Percentiles rank a stretch among this genome's conserved stretches.
phyloP scores from a whole-genome alignment of 2,888 invertebrate genomes.

The Theretra japonica region DNA sequence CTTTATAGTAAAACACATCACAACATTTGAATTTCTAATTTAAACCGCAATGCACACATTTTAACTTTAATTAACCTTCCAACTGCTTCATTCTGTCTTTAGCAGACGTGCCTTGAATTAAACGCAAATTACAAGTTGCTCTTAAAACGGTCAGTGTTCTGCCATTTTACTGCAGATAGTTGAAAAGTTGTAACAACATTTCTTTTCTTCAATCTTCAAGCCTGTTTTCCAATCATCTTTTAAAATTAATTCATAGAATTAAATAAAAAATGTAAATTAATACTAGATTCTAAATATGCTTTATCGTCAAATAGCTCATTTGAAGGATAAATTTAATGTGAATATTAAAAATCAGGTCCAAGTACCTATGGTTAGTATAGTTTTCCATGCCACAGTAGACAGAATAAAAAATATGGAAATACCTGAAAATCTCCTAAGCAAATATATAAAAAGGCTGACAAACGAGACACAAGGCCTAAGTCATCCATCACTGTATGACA shows the following conservation, averaged over 20 bases:
- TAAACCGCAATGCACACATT: not conserved
- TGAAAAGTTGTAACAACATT: not conserved
- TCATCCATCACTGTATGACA: slow-evolving; percentile 52
- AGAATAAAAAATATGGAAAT: not conserved
- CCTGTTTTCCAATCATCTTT: too few relatives aligned
- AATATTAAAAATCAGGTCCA: too few relatives aligned
- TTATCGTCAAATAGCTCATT: too few relatives aligned
- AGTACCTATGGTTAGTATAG: too few relatives aligned
- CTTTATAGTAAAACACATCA: too few relatives aligned
- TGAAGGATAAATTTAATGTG: too few relatives aligned
- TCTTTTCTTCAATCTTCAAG: not conserved
- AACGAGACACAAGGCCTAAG: slow-evolving; percentile 11
- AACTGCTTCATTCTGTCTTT: not conserved
- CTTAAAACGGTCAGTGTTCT: not conserved
- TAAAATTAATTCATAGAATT: too few relatives aligned
- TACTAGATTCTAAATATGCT: too few relatives aligned
- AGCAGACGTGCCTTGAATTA: not conserved
- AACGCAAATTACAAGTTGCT: not conserved
- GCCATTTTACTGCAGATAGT: not conserved
- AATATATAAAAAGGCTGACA: not conserved
- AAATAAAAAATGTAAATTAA: too few relatives aligned
- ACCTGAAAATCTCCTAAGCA: not conserved
- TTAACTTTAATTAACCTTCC: not conserved
- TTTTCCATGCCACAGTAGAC: not conserved
- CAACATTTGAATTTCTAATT: too few relatives aligned